phyloP scores from a whole-genome alignment of 2,888 invertebrate genomes.

The Lithophane socia region DNA sequence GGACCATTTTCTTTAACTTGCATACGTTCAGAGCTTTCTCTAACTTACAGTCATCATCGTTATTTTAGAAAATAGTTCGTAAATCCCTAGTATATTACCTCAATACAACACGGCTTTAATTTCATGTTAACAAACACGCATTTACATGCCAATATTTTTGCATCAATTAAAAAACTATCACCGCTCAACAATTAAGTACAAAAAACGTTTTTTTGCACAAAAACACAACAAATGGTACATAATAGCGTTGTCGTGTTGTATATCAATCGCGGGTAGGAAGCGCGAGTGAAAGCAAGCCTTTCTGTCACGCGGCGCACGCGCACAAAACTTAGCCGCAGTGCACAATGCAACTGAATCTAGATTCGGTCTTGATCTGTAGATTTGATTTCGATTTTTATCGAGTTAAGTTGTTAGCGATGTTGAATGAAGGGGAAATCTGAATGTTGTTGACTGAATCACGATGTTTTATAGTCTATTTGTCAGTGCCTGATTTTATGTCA shows the following conservation, averaged over 20 bases:
- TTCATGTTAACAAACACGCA: conserved; percentile 27
- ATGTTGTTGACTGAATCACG: conserved; percentile 34
- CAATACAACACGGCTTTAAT: neutral
- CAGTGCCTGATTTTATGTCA: conserved; percentile 7
- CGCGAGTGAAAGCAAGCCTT: conserved; percentile 74
- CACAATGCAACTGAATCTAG: conserved; percentile 63
- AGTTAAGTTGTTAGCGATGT: conserved; percentile 12
- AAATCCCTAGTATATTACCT: conserved; percentile 13
- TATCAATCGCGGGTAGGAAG: conserved; percentile 71
- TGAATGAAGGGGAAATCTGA: conserved; percentile 43
- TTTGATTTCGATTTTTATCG: conserved; percentile 47
- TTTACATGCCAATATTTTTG: conserved; percentile 53
- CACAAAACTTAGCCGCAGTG: conserved; percentile 61
- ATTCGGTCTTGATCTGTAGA: conserved; percentile 53
- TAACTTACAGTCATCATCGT: conserved; percentile 6
- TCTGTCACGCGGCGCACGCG: conserved; percentile 76
- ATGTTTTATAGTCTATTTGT: neutral
- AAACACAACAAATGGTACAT: conserved; percentile 66
- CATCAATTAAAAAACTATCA: conserved; percentile 53
- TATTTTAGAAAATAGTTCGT: conserved; percentile 25
- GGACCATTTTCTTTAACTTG: conserved; percentile 25
- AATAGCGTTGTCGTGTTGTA: conserved; percentile 72
- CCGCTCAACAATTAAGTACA: conserved; percentile 43
- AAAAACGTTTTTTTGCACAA: conserved; percentile 51
- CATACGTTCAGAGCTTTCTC: conserved; percentile 27